phyloP scores from a whole-genome alignment of 2,797 vertebrate genomes.

The Melanogrammus aeglefinus region DNA sequence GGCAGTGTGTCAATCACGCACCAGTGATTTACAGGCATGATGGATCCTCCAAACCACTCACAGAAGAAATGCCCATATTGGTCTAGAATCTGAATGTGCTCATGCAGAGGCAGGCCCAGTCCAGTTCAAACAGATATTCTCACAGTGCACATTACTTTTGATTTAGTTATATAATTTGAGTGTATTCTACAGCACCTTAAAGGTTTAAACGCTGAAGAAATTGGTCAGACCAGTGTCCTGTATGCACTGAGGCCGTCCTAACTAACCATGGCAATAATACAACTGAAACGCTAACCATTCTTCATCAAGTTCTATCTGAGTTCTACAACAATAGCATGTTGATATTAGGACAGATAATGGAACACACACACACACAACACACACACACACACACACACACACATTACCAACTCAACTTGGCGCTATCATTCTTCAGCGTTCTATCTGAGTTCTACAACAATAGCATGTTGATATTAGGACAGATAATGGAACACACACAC shows the following conservation, averaged over 20 bases:
- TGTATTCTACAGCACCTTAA: no score
- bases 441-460: no score
- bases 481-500: neutral
- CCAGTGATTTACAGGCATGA: neutral
- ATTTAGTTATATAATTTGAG: no score
- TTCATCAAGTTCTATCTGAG: neutral
- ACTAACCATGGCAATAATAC: no score
- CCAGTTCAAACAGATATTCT: neutral
- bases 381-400: neutral
- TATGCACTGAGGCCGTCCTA: no score
- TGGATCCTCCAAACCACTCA: neutral
- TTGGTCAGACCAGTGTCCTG: neutral
- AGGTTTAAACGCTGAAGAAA: neutral
- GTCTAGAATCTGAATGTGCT: neutral
- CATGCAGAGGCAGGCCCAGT: neutral
- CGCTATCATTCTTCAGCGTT: no score
- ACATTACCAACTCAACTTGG: slow-evolving; percentile 69
- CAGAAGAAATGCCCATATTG: neutral
- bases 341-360: neutral
- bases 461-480: neutral
- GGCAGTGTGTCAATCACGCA: no score
- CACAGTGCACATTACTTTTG: no score
- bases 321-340: slow-evolving; percentile 1
- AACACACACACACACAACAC: neutral
- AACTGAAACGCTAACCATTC: no score